Percentiles rank a stretch among this genome's conserved stretches.
phyloP scores from a whole-genome alignment of 2,113 vertebrate genomes.

The Oceanodroma tethys region DNA sequence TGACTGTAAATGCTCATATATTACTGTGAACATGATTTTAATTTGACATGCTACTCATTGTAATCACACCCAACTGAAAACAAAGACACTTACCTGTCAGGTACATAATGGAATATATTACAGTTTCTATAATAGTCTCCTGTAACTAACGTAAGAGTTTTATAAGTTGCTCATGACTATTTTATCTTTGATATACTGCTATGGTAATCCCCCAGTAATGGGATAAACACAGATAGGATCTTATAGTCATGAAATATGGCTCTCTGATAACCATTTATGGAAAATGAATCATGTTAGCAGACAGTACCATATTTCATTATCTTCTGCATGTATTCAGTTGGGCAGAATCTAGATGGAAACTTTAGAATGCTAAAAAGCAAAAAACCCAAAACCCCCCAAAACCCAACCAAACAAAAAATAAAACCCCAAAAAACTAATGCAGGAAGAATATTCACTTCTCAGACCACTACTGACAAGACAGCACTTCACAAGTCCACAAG shows the following conservation, averaged over 20 bases:
- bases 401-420: accelerated
- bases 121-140: neutral
- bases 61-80: neutral
- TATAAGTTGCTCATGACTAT: neutral
- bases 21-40: neutral
- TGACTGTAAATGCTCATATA: neutral
- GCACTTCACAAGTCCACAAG: neutral
- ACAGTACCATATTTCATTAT: neutral
- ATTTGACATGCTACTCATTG: neutral
- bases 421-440: neutral
- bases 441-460: neutral
- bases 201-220: neutral
- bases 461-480: neutral
- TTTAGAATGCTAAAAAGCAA: neutral
- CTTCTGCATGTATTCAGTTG: neutral
- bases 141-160: neutral
- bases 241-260: neutral
- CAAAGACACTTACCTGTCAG: neutral
- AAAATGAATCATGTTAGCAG: slow-evolving; percentile 1
- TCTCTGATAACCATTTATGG: neutral
- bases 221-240: slow-evolving; percentile 9
- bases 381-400: accelerated
- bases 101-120: neutral
- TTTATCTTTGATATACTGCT: neutral
- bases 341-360: neutral